These are phyloP conservation scores for Gambusia holbrooki DNA, from an alignment of 2,113 vertebrate species.

Conservation along the genomic window DNA sequence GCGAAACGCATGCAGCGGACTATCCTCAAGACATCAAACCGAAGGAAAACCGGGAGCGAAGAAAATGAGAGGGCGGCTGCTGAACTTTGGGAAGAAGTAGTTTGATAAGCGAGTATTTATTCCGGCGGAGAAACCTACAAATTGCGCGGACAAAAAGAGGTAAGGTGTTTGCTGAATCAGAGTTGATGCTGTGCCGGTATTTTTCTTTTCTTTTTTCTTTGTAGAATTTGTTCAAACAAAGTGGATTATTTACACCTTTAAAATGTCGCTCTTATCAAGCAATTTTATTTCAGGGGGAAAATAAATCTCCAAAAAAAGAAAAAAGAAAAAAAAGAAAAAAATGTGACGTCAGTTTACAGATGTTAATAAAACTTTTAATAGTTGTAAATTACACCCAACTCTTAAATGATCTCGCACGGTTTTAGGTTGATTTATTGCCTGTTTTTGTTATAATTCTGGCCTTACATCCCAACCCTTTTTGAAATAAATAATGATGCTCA, in stretches of 20 bases:
- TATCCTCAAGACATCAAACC: conserved; percentile 18
- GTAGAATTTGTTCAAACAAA: neutral
- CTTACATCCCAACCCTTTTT: neutral
- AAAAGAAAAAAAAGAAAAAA: too few species aligned
- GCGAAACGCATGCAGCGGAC: conserved; percentile 36
- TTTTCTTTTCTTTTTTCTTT: neutral
- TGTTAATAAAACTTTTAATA: neutral
- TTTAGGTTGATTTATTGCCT: neutral
- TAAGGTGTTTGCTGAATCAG: neutral
- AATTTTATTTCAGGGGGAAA: neutral
- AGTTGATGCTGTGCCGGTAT: neutral
- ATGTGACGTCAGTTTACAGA: neutral
- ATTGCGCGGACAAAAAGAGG: neutral
- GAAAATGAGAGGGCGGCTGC: neutral
- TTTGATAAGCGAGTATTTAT: neutral
- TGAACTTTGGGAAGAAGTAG: neutral
- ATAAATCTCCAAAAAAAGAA: too few species aligned
- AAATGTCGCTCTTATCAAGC: neutral
- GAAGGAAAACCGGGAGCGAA: neutral
- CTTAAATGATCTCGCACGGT: neutral
- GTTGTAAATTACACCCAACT: neutral
- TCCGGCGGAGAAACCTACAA: neutral
- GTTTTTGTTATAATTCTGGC: neutral
- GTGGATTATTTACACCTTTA: neutral
- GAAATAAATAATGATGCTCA: conserved; percentile 9